phyloP scores from a whole-genome alignment of 1,140 invertebrate genomes.

The Idris sp. region DNA sequence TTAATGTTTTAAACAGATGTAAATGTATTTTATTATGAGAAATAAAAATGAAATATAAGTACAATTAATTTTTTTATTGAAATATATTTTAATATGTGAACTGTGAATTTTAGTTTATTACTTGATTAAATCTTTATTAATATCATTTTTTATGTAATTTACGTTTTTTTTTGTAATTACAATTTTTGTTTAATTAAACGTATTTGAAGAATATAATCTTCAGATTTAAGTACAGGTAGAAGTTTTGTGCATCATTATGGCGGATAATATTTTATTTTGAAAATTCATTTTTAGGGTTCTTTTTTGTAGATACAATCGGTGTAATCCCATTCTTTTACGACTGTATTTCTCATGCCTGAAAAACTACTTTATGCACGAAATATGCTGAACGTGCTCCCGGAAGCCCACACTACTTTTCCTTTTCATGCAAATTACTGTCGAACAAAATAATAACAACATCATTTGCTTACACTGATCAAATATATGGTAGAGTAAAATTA shows the following conservation, averaged over 20 bases:
- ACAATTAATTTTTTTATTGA: too few relatives aligned
- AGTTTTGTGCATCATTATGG: constrained; percentile 45
- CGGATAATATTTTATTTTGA: constrained; percentile 44
- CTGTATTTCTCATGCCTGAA: constrained; percentile 59
- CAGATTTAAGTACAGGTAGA: too few relatives aligned
- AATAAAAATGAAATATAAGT: too few relatives aligned
- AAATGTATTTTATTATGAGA: too few relatives aligned
- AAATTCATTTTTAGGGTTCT: constrained; percentile 48
- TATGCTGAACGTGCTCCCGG: constrained; percentile 56
- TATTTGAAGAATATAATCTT: too few relatives aligned
- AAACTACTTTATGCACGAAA: constrained; percentile 56
- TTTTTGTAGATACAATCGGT: constrained; percentile 57
- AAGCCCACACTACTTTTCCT: constrained; percentile 47
- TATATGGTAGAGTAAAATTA: constrained; percentile 14
- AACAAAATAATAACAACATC: constrained; percentile 54
- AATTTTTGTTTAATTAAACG: too few relatives aligned
- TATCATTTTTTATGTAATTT: too few relatives aligned
- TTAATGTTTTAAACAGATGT: too few relatives aligned
- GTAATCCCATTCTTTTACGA: constrained; percentile 59
- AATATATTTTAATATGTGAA: too few relatives aligned
- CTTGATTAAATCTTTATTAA: too few relatives aligned
- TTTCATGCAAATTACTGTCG: constrained; percentile 49
- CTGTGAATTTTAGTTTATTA: too few relatives aligned
- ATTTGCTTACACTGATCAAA: constrained; percentile 38
- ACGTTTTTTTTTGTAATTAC: too few relatives aligned